Percentiles rank a stretch among this genome's conserved stretches.
These are phyloP conservation scores for Hyles vespertilio DNA, from an alignment of 1,140 invertebrate genomes.

Conservation along the genomic window DNA sequence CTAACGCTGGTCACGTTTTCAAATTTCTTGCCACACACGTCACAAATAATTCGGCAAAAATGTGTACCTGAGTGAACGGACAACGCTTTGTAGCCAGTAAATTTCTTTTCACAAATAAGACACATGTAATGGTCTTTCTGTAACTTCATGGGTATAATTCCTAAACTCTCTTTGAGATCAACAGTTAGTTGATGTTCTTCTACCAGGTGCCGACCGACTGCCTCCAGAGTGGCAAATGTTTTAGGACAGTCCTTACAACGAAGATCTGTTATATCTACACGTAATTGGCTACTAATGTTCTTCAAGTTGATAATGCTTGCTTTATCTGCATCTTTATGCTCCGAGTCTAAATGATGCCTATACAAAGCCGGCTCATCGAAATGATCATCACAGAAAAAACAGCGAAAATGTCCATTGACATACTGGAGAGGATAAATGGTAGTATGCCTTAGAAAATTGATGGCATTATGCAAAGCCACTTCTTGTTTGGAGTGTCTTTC, in stretches of 20 bases:
- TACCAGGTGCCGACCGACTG: slow-evolving; percentile 36
- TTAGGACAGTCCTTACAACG: slow-evolving; percentile 32
- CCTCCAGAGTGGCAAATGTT: slow-evolving; percentile 26
- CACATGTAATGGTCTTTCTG: background rate
- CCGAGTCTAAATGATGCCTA: slow-evolving; percentile 16
- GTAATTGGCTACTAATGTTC: background rate
- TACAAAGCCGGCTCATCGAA: slow-evolving; percentile 44
- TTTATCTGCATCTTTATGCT: slow-evolving; percentile 1
- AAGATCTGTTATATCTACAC: slow-evolving; percentile 2
- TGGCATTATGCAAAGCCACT: slow-evolving; percentile 36
- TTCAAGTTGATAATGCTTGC: background rate
- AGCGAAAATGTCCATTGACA: slow-evolving; percentile 22
- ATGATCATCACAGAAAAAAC: slow-evolving; percentile 43
- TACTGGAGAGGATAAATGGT: slow-evolving; percentile 54
- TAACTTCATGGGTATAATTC: slow-evolving; percentile 1
- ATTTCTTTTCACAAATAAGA: slow-evolving; percentile 6
- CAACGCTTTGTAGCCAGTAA: slow-evolving; percentile 4
- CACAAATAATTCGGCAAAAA: slow-evolving; percentile 34
- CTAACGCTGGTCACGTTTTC: slow-evolving; percentile 16
- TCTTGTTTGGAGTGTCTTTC: background rate
- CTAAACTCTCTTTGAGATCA: background rate
- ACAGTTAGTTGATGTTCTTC: slow-evolving; percentile 21
- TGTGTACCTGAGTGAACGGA: slow-evolving; percentile 1
- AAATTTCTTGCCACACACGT: slow-evolving; percentile 44
- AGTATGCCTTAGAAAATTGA: slow-evolving; percentile 52